Evolutionary conservation across 2,797 vertebrate species (phyloP).

Genomic region (Rhinogobio ventralis): DNA sequence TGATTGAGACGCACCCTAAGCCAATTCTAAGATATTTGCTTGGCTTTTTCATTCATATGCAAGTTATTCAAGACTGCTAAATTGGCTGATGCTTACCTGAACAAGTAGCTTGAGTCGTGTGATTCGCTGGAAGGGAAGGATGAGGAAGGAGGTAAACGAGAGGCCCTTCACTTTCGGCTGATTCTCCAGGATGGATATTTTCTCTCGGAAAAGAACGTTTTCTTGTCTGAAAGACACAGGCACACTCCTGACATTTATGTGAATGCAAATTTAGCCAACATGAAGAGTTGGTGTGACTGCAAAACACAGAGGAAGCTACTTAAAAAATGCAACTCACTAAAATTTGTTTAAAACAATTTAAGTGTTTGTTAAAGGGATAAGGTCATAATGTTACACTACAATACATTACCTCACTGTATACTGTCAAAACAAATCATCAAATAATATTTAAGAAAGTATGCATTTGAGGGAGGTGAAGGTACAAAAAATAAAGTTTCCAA

Average conservation of each 20-base stretch:
- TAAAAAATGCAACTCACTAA: neutral
- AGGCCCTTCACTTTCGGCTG: conserved; percentile 89
- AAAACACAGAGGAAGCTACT: neutral
- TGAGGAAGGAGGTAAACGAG: conserved; percentile 95
- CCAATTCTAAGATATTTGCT: neutral
- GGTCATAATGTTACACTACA: neutral
- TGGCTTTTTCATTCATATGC: neutral
- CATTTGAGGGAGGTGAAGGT: neutral
- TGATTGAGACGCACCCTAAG: too few relatives aligned
- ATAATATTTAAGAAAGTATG: neutral
- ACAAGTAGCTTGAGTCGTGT: conserved; percentile 93
- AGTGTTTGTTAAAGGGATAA: too few relatives aligned
- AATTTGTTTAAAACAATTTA: neutral
- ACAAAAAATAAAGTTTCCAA: neutral
- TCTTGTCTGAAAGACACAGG: conserved; percentile 81
- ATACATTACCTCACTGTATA: neutral
- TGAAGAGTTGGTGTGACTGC: neutral
- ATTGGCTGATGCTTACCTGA: conserved; percentile 78
- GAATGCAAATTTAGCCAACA: neutral
- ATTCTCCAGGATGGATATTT: conserved; percentile 86
- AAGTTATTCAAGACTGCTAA: neutral
- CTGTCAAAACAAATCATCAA: neutral
- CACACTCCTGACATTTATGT: neutral
- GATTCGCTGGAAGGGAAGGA: conserved; percentile 96
- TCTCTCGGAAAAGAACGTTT: conserved; percentile 87